A percentile compares a stretch with the other conserved stretches of the same genome.
Conservation (phyloP, 2,888 invertebrate species). For the Andrena dorsata region DNA sequence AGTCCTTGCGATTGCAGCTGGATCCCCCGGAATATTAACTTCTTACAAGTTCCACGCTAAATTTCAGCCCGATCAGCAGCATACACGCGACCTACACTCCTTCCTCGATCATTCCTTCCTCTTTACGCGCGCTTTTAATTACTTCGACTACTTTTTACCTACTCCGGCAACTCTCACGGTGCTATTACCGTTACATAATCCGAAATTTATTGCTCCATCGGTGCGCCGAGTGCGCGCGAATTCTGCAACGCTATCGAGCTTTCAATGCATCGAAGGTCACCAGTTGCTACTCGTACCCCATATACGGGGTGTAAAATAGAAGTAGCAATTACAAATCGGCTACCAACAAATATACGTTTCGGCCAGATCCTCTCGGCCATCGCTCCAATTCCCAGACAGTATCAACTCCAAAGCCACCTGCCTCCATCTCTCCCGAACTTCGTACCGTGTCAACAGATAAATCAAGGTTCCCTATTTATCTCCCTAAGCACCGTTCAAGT, state of each 20-base stretch:
- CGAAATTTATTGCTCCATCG: conserved; percentile 14
- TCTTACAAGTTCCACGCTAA: conserved; percentile 6
- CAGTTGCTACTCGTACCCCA: conserved; percentile 11
- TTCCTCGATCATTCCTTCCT: conserved; percentile 28
- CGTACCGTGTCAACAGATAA: not conserved
- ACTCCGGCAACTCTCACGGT: conserved; percentile 8
- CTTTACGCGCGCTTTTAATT: conserved; percentile 25
- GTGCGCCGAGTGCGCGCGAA: conserved; percentile 10
- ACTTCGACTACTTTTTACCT: conserved; percentile 20
- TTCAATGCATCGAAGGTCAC: conserved; percentile 56
- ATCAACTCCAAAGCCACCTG: not conserved
- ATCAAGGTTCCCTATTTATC: not conserved
- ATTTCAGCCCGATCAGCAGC: conserved; percentile 13
- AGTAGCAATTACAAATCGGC: not conserved
- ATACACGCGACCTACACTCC: conserved; percentile 14
- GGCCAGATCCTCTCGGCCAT: not conserved
- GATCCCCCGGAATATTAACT: conserved; percentile 7
- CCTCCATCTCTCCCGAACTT: not conserved
- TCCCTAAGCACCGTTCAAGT: not conserved
- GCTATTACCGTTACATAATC: conserved; percentile 7
- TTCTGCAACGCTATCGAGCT: conserved; percentile 8
- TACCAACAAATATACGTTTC: too few relatives aligned
- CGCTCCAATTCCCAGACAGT: not conserved
- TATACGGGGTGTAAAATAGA: not conserved
- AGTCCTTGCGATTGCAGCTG: not conserved